Evolutionary conservation across 64 coral and sea anemone species (phyloP).

Genomic region (Dendrophyllia cribrosa): DNA sequence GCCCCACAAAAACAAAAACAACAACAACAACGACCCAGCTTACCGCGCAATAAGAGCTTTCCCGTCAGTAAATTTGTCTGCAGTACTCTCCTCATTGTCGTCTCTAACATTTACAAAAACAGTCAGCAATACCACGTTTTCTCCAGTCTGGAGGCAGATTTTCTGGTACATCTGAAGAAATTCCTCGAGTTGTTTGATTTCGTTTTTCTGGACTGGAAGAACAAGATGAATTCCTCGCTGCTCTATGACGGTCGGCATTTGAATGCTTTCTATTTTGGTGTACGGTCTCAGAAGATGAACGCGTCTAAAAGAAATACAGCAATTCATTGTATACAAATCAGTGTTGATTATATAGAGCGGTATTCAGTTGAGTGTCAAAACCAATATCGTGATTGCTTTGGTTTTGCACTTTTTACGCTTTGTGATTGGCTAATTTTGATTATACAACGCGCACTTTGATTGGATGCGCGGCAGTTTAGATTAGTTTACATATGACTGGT

Average conservation of each 20-base stretch:
- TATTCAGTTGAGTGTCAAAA: no score
- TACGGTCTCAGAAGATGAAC: slow-evolving; percentile 93
- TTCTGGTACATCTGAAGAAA: slow-evolving; percentile 94
- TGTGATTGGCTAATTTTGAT: no score
- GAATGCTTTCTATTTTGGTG: slow-evolving; percentile 92
- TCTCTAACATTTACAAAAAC: slow-evolving; percentile 93
- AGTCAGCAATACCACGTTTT: slow-evolving; percentile 93
- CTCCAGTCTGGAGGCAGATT: slow-evolving; percentile 93
- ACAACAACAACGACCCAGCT: neutral
- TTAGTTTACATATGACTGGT: no score
- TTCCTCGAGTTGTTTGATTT: slow-evolving; percentile 51
- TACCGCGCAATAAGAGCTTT: slow-evolving; percentile 93
- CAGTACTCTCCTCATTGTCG: slow-evolving; percentile 17
- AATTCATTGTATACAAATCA: no score
- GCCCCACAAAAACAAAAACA: no score
- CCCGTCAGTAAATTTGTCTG: slow-evolving; percentile 75
- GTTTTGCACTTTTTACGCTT: no score
- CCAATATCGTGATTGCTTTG: no score
- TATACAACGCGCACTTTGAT: no score
- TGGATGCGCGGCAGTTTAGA: no score
- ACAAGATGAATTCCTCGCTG: slow-evolving; percentile 96
- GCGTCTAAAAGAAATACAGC: slow-evolving; percentile 40
- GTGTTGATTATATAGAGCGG: no score
- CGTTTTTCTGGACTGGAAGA: slow-evolving; percentile 70
- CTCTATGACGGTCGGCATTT: slow-evolving; percentile 87